Percentiles rank a stretch among this genome's conserved stretches.
These are phyloP conservation scores for Drosophila multiciliata DNA, from an alignment of 2,888 invertebrate genomes.

Conservation along the genomic window DNA sequence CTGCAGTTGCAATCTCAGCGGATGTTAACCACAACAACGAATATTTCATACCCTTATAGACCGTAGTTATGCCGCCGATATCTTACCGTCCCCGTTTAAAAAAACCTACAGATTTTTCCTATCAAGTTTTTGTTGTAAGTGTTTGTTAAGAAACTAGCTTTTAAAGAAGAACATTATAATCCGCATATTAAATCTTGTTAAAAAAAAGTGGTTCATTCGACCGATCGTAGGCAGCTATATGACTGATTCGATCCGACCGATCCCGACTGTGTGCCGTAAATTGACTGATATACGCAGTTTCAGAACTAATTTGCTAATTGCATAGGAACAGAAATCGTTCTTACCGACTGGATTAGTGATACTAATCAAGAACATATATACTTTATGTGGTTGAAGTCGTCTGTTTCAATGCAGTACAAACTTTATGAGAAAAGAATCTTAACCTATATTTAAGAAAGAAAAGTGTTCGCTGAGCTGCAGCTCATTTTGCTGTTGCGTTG, in stretches of 20 bases:
- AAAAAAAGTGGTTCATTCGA: neutral
- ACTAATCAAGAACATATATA: neutral
- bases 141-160: neutral
- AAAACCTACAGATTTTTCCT: neutral
- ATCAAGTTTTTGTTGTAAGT: neutral
- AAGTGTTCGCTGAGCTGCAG: conserved; percentile 9
- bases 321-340: neutral
- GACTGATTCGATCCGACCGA: neutral
- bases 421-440: neutral
- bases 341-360: neutral
- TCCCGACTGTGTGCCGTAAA: neutral
- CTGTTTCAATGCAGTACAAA: neutral
- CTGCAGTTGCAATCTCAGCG: conserved; percentile 27
- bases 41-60: neutral
- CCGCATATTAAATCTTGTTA: neutral
- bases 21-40: conserved; percentile 16
- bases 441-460: neutral
- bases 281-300: neutral
- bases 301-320: neutral
- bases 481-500: conserved; percentile 16
- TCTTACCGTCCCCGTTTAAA: neutral
- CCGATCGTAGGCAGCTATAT: neutral
- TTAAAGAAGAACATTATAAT: neutral
- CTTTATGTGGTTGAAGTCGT: neutral
- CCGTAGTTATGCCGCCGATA: neutral